Evolutionary conservation across 2,888 invertebrate genomes (phyloP).

Genomic region (Tubiluchus corallicola): DNA sequence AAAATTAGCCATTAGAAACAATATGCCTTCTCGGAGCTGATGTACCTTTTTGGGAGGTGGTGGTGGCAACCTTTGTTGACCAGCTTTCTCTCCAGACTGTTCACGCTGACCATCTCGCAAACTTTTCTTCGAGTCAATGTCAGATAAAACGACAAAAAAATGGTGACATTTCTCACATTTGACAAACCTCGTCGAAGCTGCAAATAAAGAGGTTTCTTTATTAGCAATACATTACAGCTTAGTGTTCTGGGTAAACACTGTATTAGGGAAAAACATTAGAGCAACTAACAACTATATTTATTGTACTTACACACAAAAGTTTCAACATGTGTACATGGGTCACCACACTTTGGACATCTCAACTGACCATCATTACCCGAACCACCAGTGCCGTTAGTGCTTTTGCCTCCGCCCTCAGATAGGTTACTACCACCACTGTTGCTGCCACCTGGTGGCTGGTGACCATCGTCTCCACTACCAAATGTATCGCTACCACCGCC

Average conservation of each 20-base stretch:
- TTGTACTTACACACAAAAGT: conserved; percentile 79
- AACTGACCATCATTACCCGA: conserved; percentile 29
- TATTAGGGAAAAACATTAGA: conserved; percentile 7
- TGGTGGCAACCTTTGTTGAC: conserved; percentile 41
- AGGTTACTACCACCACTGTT: conserved; percentile 38
- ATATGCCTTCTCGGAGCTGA: no score
- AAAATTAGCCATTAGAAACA: no score
- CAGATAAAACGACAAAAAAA: conserved; percentile 86
- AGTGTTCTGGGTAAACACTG: not conserved
- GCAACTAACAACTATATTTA: no score
- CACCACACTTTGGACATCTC: conserved; percentile 82
- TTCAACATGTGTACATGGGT: conserved; percentile 90
- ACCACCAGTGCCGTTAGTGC: conserved; percentile 41
- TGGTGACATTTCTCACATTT: conserved; percentile 96
- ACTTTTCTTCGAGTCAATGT: conserved; percentile 71
- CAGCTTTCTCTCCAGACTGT: conserved; percentile 39
- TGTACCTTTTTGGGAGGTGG: conserved; percentile 73
- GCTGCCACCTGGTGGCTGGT: conserved; percentile 15
- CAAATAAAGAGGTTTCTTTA: conserved; percentile 16
- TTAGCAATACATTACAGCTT: no score
- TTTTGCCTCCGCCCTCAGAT: conserved; percentile 18
- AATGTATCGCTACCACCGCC: conserved; percentile 8
- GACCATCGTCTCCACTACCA: conserved; percentile 11
- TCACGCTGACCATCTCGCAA: conserved; percentile 42
- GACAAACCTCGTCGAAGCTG: conserved; percentile 74